Conservation (phyloP, 2,113 vertebrate species). For the Cacatua alba region DNA sequence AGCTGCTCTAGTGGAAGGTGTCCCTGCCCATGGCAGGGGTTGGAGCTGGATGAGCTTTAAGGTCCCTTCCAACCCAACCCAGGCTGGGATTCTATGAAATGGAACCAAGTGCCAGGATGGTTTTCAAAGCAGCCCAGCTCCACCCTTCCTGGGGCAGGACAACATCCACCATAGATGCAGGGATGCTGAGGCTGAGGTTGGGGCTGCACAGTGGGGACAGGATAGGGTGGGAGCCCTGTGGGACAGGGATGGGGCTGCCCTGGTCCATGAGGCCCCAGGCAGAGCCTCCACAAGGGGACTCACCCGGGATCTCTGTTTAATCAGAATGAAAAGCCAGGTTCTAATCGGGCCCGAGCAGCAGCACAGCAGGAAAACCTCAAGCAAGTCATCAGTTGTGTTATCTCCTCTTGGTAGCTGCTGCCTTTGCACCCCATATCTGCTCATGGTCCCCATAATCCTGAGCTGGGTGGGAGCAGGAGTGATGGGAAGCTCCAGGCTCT, state of each 20-base stretch:
- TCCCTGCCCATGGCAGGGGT: no score
- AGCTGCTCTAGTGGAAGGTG: no score
- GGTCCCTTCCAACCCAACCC: neutral
- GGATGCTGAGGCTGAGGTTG: neutral
- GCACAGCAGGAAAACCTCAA: constrained; percentile 48
- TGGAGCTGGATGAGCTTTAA: neutral
- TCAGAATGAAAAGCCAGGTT: neutral
- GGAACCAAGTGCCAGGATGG: neutral
- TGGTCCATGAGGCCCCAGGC: neutral
- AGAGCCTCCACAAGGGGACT: neutral
- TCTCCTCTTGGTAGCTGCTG: neutral
- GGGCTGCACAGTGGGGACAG: neutral
- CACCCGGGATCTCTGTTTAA: neutral
- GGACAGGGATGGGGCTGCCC: neutral
- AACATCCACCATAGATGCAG: neutral
- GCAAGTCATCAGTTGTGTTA: neutral
- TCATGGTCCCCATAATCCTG: fast-evolving
- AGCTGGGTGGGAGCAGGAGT: neutral
- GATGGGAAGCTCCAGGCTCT: neutral
- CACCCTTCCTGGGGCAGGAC: constrained; percentile 63
- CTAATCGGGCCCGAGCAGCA: constrained; percentile 10
- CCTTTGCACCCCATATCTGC: neutral
- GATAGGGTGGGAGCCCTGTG: neutral
- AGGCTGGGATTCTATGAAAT: neutral
- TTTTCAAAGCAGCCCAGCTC: neutral